phyloP scores from a whole-genome alignment of 2,113 vertebrate genomes.

The Ibidorhyncha struthersii region DNA sequence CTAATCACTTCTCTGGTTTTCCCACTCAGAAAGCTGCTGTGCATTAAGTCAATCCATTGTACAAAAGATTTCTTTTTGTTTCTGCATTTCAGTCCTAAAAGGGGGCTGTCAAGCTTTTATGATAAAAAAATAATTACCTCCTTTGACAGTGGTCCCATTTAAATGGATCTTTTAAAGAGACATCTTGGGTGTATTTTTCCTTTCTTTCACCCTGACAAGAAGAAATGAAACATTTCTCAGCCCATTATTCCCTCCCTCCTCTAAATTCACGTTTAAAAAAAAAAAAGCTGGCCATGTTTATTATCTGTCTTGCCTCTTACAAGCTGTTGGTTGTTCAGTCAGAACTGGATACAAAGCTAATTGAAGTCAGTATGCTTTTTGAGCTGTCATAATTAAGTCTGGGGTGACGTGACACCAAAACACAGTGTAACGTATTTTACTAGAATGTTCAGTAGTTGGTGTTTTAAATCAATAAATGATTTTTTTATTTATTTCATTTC shows the following conservation, averaged over 20 bases:
- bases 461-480: neutral
- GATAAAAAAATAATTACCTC: constrained; percentile 52
- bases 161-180: constrained; percentile 40
- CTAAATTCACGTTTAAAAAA: neutral
- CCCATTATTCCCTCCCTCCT: neutral
- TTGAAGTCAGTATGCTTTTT: neutral
- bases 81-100: constrained; percentile 46
- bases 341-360: neutral
- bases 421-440: neutral
- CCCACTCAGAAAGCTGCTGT: constrained; percentile 28
- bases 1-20: constrained; percentile 13
- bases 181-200: constrained; percentile 21
- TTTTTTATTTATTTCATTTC: neutral
- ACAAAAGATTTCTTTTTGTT: constrained; percentile 32
- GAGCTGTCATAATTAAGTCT: neutral
- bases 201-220: constrained; percentile 38
- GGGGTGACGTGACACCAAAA: neutral
- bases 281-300: neutral
- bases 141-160: constrained; percentile 11
- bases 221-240: constrained; percentile 11
- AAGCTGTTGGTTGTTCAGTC: neutral
- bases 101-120: constrained; percentile 49
- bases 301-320: neutral
- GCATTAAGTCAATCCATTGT: constrained; percentile 37
- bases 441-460: neutral